Conservation (phyloP, 2,888 invertebrate genomes). For the Galerucella calmariensis region DNA sequence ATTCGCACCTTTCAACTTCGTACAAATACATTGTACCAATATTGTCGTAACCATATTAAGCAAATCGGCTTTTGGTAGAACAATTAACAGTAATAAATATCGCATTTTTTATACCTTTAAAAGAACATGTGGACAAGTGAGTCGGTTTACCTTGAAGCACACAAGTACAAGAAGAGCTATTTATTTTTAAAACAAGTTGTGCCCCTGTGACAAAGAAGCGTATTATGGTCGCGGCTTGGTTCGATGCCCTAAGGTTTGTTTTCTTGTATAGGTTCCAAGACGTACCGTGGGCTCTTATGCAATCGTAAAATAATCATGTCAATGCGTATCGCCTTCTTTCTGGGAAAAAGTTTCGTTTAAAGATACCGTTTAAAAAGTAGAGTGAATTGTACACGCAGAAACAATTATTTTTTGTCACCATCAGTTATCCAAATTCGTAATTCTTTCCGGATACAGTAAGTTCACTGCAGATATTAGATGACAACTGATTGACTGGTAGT, state of each 20-base stretch:
- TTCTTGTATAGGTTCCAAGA: slow-evolving; percentile 27
- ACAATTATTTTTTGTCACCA: not conserved
- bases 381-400: not conserved
- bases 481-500: too few relatives aligned
- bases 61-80: slow-evolving; percentile 28
- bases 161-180: slow-evolving; percentile 31
- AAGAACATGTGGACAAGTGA: slow-evolving; percentile 35
- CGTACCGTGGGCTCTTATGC: slow-evolving; percentile 29
- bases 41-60: slow-evolving; percentile 31
- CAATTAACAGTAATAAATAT: slow-evolving; percentile 34
- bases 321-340: slow-evolving; percentile 11
- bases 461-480: too few relatives aligned
- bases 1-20: not conserved
- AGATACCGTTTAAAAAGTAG: not conserved
- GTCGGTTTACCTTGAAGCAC: slow-evolving; percentile 36
- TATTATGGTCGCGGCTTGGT: slow-evolving; percentile 28
- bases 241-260: slow-evolving; percentile 38
- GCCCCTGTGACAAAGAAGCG: slow-evolving; percentile 40
- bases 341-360: not conserved
- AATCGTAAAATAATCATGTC: slow-evolving; percentile 30
- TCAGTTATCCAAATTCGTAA: too few relatives aligned
- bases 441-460: too few relatives aligned
- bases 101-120: slow-evolving; percentile 26
- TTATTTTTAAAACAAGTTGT: slow-evolving; percentile 39
- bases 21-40: slow-evolving; percentile 20